Conservation (phyloP, 2,113 vertebrate species). For the Microtus ochrogaster region DNA sequence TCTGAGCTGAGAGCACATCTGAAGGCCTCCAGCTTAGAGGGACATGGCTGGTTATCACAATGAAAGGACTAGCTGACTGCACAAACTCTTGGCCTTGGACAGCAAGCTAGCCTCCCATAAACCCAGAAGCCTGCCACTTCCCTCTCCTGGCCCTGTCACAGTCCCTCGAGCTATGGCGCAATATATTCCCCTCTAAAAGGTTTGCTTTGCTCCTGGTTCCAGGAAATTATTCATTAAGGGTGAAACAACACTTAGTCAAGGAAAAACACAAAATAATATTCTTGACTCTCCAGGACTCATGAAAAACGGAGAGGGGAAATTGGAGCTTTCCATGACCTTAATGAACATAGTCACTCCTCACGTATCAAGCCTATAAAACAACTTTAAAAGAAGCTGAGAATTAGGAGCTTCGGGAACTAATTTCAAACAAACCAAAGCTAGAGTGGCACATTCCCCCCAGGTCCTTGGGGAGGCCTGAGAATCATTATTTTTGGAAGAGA, state of each 20-base stretch:
- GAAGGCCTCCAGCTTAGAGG: not conserved
- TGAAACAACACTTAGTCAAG: constrained; percentile 10
- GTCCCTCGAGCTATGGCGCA: not conserved
- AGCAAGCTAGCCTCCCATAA: not conserved
- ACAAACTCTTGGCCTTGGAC: not conserved
- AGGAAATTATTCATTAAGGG: constrained; percentile 49
- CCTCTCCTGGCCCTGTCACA: not conserved
- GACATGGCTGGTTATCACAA: not conserved
- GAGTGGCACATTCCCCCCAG: not conserved
- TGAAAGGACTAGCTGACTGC: not conserved
- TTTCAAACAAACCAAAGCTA: not conserved
- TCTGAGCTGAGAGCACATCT: not conserved
- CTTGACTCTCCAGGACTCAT: not conserved
- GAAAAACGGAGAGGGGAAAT: constrained; percentile 19
- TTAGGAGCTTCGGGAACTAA: not conserved
- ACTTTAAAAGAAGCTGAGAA: not conserved
- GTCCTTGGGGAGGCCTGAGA: not conserved
- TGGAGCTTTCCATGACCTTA: not conserved
- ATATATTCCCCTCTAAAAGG: not conserved
- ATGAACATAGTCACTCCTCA: not conserved
- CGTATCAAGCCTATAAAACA: not conserved
- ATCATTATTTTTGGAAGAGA: not conserved
- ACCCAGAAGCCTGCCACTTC: not conserved
- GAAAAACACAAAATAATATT: constrained; percentile 28
- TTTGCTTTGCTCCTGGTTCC: constrained; percentile 5